Conservation (phyloP, 1,140 invertebrate species). For the Bilobella aurantiaca region DNA sequence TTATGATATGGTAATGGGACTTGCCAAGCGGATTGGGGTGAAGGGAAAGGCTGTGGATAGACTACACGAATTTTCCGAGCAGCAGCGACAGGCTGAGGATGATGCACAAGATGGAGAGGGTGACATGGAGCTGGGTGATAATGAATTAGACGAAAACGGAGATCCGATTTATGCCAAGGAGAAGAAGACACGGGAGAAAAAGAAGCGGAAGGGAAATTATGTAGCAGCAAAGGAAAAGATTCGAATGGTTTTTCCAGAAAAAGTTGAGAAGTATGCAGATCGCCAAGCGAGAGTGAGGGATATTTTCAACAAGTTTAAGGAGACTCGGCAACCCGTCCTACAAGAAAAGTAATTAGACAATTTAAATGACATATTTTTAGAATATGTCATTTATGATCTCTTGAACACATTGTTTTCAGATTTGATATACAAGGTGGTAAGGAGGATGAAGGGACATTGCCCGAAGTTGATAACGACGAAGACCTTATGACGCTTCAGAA, state of each 20-base stretch:
- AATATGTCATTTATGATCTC: background rate
- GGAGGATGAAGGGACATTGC: background rate
- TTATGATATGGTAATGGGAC: slow-evolving; percentile 20
- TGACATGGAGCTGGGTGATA: background rate
- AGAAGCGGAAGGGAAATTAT: background rate
- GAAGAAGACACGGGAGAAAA: background rate
- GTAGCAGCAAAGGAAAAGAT: background rate
- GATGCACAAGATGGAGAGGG: slow-evolving; percentile 1
- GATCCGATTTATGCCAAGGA: background rate
- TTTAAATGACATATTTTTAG: background rate
- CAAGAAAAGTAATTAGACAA: background rate
- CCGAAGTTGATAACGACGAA: background rate
- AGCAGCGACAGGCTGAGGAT: background rate
- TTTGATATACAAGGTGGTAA: background rate
- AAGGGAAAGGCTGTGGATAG: slow-evolving; percentile 20
- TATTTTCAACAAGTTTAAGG: background rate
- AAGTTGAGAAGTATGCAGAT: background rate
- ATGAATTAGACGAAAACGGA: background rate
- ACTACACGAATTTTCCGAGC: slow-evolving; percentile 2
- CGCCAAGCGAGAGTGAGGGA: background rate
- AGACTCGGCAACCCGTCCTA: background rate
- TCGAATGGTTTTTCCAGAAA: background rate
- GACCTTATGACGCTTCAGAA: background rate
- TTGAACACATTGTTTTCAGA: no score
- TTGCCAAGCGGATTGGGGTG: slow-evolving; percentile 17